phyloP scores from a whole-genome alignment of 2,888 invertebrate genomes.

The Leptopilina syphax region DNA sequence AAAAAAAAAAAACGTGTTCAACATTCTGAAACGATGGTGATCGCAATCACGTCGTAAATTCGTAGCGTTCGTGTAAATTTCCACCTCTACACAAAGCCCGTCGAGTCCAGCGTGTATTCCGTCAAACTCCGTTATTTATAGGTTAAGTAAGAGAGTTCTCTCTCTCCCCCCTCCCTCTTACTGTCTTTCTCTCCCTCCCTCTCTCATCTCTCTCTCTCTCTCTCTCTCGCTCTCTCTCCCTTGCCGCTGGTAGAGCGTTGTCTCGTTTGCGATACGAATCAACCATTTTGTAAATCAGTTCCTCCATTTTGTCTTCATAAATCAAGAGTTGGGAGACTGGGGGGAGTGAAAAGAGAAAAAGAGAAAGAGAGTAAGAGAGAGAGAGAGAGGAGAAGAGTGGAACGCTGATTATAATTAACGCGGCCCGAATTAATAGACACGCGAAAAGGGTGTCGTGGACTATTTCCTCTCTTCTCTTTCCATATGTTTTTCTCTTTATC shows the following conservation, averaged over 20 bases:
- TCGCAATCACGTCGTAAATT: slow-evolving; percentile 44
- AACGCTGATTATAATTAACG: slow-evolving; percentile 74
- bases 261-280: slow-evolving; percentile 64
- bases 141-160: slow-evolving; percentile 60
- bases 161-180: slow-evolving; percentile 45
- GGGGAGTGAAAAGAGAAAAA: slow-evolving; percentile 42
- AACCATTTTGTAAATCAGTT: slow-evolving; percentile 74
- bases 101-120: slow-evolving; percentile 53
- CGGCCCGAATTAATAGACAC: slow-evolving; percentile 69
- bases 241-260: slow-evolving; percentile 29
- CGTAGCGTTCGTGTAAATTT: slow-evolving; percentile 59
- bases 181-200: slow-evolving; percentile 45
- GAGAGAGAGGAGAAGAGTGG: slow-evolving; percentile 53
- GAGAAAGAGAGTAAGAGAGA: slow-evolving; percentile 46
- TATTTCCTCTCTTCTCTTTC: slow-evolving; percentile 46
- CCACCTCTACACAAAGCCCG: slow-evolving; percentile 50
- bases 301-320: slow-evolving; percentile 71
- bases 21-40: slow-evolving; percentile 30
- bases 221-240: slow-evolving; percentile 42
- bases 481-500: slow-evolving; percentile 42
- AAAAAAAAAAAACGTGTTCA: slow-evolving; percentile 16
- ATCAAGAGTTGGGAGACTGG: slow-evolving; percentile 59
- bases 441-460: slow-evolving; percentile 63
- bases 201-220: slow-evolving; percentile 47
- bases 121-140: slow-evolving; percentile 64